Evolutionary conservation across 2,888 invertebrate genomes (phyloP), one percentile per base, ranked within the genome.

Genomic region (Hemaris fuciformis): DNA sequence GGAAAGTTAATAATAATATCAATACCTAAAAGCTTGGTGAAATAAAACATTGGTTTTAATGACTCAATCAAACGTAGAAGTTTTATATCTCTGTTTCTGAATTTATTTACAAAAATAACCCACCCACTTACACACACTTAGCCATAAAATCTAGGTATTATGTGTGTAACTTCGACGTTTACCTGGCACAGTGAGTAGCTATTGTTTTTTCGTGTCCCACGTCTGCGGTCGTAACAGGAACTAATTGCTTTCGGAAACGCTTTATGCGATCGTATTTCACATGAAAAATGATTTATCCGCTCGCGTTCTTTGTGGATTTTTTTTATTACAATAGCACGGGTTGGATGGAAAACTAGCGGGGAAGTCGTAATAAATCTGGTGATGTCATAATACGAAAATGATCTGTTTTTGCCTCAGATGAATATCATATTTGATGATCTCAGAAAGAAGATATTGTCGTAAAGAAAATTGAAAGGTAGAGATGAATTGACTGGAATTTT

Each of bases 231-330:
- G 88, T 87, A 86, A 89, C 87, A 85, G 81, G 79, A 86, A 88
- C 89, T 91, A 91, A 91, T 91, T 91, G 91, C 85, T 90, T 90
- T 90, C 87, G 91, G 91, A 91, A 91, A 89, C 86, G 89, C 80
- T 91, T 90, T 89, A 91, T 90, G 88, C 79, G 91, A 85, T 86
- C 89, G 85, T 91, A 91, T 89, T 87, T 91, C 89, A 91, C 89
- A 85, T 88, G 88, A 85, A 87, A 88, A 87, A 88, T 91, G 89
- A 91, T 90, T 91, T 89, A 89, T 84, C 69, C 72, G 65, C 77
- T 78, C 74, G 71, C 81, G 79, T 84, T 85, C 82, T 84, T 83
- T 82, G 81, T 83, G 80, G 53, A 57, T 56, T 57, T 57, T n/a
- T 56, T 61, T 61, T 42, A 43, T 61, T 60, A 25, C 60, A 23